Conservation (phyloP, 2,797 vertebrate genomes). For the Paramormyrops hopkinsi region DNA sequence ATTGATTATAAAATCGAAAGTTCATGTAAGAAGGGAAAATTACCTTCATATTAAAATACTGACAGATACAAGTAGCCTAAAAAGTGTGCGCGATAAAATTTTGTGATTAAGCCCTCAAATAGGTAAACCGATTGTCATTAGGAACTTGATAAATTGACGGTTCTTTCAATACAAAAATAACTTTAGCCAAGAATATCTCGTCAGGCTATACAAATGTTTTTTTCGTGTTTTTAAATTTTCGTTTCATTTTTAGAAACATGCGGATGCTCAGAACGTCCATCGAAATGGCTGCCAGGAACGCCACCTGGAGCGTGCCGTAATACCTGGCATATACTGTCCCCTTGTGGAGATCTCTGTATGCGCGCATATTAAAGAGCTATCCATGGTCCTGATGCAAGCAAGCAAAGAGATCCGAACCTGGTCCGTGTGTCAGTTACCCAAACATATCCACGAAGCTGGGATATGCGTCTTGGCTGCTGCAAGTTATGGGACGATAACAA, state of each 20-base stretch:
- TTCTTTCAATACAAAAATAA: neutral
- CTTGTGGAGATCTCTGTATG: neutral
- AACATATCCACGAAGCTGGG: neutral
- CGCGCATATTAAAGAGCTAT: neutral
- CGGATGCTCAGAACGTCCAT: neutral
- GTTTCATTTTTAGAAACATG: neutral
- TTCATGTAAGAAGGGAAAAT: neutral
- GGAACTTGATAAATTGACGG: neutral
- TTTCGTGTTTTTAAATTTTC: neutral
- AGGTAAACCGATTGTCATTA: neutral
- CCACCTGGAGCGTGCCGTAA: neutral
- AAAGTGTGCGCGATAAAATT: neutral
- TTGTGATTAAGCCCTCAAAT: neutral
- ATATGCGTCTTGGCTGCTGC: neutral
- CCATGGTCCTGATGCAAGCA: conserved; percentile 5
- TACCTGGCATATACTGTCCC: neutral
- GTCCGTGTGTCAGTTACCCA: neutral
- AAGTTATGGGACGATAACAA: neutral
- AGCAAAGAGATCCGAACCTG: neutral
- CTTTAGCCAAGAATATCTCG: neutral
- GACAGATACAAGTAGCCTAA: neutral
- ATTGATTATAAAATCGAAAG: neutral
- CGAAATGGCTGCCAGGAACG: neutral
- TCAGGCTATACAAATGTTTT: neutral
- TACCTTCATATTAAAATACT: neutral